phyloP scores from a whole-genome alignment of 2,797 vertebrate genomes.

The Iguana delicatissima region DNA sequence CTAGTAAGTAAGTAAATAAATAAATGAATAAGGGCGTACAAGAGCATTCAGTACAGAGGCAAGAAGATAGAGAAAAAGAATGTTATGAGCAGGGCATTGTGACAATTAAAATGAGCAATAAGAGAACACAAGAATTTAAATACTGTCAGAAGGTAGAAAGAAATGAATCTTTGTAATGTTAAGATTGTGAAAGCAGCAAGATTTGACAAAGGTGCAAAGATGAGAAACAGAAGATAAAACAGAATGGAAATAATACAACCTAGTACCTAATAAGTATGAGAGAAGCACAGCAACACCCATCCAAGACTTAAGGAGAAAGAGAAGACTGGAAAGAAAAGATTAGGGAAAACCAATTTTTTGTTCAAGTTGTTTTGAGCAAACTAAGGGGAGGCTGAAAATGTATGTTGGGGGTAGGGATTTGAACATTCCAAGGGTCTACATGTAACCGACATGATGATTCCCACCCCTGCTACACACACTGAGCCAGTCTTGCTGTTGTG shows the following conservation, averaged over 20 bases:
- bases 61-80: constrained; percentile 1
- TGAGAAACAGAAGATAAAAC: background rate
- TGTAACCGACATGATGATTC: too few relatives aligned
- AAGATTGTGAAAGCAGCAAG: background rate
- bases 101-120: background rate
- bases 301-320: background rate
- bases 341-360: background rate
- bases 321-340: background rate
- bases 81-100: background rate
- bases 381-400: background rate
- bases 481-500: too few relatives aligned
- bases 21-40: too few relatives aligned
- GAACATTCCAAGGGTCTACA: too few relatives aligned
- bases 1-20: too few relatives aligned
- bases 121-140: background rate
- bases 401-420: background rate
- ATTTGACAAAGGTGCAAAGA: background rate
- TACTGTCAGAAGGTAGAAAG: background rate
- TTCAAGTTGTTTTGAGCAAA: background rate
- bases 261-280: background rate
- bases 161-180: background rate
- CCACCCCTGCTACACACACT: too few relatives aligned
- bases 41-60: background rate
- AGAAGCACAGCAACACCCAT: background rate
- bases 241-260: background rate